Conservation (phyloP, 1,140 invertebrate genomes). For the Harlomillsia oculata region DNA sequence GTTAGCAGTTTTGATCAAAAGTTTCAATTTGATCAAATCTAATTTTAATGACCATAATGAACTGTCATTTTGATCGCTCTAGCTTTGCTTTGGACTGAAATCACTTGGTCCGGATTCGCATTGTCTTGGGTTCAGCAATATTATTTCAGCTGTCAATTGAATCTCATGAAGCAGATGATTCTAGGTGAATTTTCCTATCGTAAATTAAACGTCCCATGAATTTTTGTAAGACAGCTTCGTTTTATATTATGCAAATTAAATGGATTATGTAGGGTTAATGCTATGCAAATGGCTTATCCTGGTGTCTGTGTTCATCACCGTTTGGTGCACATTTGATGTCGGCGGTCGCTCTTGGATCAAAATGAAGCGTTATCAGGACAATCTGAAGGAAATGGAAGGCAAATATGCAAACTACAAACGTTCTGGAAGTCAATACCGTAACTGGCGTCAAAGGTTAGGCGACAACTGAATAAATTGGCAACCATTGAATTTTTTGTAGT, state of each 20-base stretch:
- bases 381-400: constrained; percentile 62
- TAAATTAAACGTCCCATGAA: too few species aligned
- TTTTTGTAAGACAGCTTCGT: too few species aligned
- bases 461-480: too few species aligned
- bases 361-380: constrained; percentile 81
- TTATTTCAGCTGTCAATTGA: constrained; percentile 28
- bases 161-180: constrained; percentile 57
- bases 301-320: constrained; percentile 60
- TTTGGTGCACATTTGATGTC: constrained; percentile 80
- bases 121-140: constrained; percentile 28
- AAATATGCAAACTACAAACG: constrained; percentile 62
- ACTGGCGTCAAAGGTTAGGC: constrained; percentile 73
- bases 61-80: neutral
- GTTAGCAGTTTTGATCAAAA: constrained; percentile 47
- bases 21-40: neutral
- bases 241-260: too few species aligned
- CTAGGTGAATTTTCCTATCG: constrained; percentile 66
- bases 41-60: neutral
- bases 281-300: constrained; percentile 70
- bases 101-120: constrained; percentile 32
- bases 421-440: constrained; percentile 66
- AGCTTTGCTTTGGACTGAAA: constrained; percentile 5
- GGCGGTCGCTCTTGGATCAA: constrained; percentile 86
- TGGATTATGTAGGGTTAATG: constrained; percentile 70
- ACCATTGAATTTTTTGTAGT: too few species aligned